Conservation (phyloP, 2,888 invertebrate genomes). For the Hirtodrosophila cameraria region DNA sequence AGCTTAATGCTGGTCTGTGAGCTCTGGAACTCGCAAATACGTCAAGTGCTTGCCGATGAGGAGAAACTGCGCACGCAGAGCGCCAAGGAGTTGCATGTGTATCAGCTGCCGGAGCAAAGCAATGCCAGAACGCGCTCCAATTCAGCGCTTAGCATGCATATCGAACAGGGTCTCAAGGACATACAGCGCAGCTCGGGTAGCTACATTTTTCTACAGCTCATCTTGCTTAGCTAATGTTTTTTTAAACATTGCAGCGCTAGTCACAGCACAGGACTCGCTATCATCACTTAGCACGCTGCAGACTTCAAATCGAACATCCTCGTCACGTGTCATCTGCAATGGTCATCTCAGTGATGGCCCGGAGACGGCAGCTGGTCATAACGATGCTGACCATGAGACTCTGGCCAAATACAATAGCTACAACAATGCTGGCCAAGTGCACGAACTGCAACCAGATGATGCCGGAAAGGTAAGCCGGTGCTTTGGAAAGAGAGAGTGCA, state of each 20-base stretch:
- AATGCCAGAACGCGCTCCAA: constrained; percentile 80
- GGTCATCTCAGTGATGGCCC: constrained; percentile 52
- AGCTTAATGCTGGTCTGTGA: constrained; percentile 89
- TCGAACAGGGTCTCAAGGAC: constrained; percentile 84
- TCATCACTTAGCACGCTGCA: constrained; percentile 72
- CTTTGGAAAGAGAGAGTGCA: constrained; percentile 91
- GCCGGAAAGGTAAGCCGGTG: constrained; percentile 87
- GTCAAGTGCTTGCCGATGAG: constrained; percentile 86
- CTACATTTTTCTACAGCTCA: accelerated
- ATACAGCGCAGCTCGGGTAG: constrained; percentile 84
- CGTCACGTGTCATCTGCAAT: constrained; percentile 56
- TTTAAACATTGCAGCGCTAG: constrained; percentile 43
- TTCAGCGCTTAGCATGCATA: constrained; percentile 81
- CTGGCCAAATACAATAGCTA: constrained; percentile 46
- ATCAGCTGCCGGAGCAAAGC: constrained; percentile 87
- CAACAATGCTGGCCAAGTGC: constrained; percentile 50
- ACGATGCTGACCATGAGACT: constrained; percentile 33
- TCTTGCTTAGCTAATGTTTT: not conserved
- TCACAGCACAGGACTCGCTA: constrained; percentile 73
- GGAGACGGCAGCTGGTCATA: constrained; percentile 21
- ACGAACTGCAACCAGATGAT: constrained; percentile 75
- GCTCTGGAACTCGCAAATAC: constrained; percentile 89
- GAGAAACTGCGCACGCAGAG: constrained; percentile 85
- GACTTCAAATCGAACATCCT: constrained; percentile 60
- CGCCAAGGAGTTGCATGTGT: constrained; percentile 87